Evolutionary conservation across 2,797 vertebrate genomes (phyloP), one percentile per base, ranked within the genome.

Genomic region (Rhodeus uyekii): DNA sequence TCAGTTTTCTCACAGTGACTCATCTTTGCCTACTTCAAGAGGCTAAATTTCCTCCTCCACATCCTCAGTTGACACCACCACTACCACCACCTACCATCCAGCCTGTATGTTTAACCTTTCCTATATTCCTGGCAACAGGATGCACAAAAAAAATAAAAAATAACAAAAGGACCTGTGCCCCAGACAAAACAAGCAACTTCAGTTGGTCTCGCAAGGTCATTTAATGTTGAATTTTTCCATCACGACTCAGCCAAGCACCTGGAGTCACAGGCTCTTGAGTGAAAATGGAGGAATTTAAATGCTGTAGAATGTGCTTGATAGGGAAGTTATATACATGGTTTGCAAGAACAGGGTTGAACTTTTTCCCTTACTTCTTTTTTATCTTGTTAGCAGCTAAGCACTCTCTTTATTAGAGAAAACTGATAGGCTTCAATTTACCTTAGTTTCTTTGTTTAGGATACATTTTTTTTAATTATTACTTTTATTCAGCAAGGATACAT

Each of bases 1-100:
- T 72, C 76, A 76, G 36, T 76, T 87, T 82, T 74, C 39, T 53
- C 3, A 1, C 16, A 10, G 60, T 89, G 87, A 88, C 76, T 88
- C 84, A 87, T 85, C 38, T 69, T 76, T 27, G 36, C 77, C 48
- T 85, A 76, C 80, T 80, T 34, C 65, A 76, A 84, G 79, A 42
- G 77, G 50, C 76, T 75, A 76, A 29, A 78, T 77, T 76, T 87
- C 78, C 46, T 60, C 61, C 87, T 77, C 85, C 78, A 73, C 58
- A 82, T 79, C 65, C 61, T 24, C 64, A 67, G 60, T 76, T 82
- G 85, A 84, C 71, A 65, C 78, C 36, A 75, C 18, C 76, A 74
- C 65, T n/a, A n/a, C n/a, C 72, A 76, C 68, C 80, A 48, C 67
- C 73, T 32, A 72, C 74, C 55, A 55, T 34, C 8, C 36, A 63